Evolutionary conservation across 2,797 vertebrate genomes (phyloP), one percentile per base, ranked within the genome.

Genomic region (Takifugu rubripes): DNA sequence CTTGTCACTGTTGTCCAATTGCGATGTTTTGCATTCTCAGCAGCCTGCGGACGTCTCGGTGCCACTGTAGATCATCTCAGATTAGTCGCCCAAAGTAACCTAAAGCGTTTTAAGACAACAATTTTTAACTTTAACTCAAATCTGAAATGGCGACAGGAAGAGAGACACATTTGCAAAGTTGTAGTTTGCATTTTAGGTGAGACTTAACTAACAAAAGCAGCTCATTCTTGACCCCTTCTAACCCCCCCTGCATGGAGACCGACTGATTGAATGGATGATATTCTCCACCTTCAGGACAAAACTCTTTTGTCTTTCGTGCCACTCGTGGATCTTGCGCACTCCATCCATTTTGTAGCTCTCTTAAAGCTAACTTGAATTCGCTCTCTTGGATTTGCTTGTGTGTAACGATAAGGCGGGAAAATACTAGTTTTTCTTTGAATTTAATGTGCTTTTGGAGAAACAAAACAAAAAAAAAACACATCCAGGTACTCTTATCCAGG

Each of bases 401-500:
- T 76, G 29, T 55, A 49, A 72, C 60, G 46, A 66, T 66, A 52
- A 68, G 77, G 71, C 45, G 45, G 76, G 79, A 16, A 61, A 71
- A 73, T 62, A 65, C 63, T 66, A 55, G 60, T 66, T 76, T 80
- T 50, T 26, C 67, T 88, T 84, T 81, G 21, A 21, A 21, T 67
- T 79, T 56, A 33, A 77, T 85, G 83, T 84, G 82, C 78, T 85
- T 85, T 82, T 75, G 77, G 89, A 36, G 26, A 49, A 49, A 63
- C 61, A 77, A 75, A 82, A 76, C 31, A 17, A 55, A 53, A 50
- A 58, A 53, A 50, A 50, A 64, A 74, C 74, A 83, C 77, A 90
- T 89, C 90, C 91, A 92, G 90, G 90, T 92, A 86, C 75, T 91
- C 83, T 89, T 84, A 91, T 91, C 88, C 91, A 92, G 90, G 90